These are phyloP conservation scores for Heliopora coerulea DNA, from an alignment of 92 coral and sea anemone species.

Conservation along the genomic window DNA sequence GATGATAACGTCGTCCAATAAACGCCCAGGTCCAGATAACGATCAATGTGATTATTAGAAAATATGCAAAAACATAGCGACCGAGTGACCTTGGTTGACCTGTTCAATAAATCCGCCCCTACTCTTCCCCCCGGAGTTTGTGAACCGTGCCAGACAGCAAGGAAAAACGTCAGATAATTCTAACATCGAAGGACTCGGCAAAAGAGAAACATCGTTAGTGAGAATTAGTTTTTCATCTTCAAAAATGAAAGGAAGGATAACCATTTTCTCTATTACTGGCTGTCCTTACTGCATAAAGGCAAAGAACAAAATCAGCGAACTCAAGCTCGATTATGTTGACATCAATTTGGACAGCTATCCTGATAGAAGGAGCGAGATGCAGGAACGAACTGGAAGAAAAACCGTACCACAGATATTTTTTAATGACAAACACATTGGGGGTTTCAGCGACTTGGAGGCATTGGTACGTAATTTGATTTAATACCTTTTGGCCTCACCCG, in stretches of 20 bases:
- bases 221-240: not conserved
- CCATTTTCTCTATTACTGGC: conserved; percentile 84
- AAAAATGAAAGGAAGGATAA: conserved; percentile 77
- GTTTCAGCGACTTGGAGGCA: conserved; percentile 78
- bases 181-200: too few species aligned
- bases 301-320: conserved; percentile 70
- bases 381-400: conserved; percentile 68
- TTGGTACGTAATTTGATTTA: conserved; percentile 88
- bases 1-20: too few species aligned
- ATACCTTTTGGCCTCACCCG: too few species aligned
- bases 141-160: too few species aligned
- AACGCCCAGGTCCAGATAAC: too few species aligned
- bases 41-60: too few species aligned
- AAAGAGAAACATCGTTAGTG: too few species aligned
- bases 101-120: too few species aligned
- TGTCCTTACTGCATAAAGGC: conserved; percentile 94
- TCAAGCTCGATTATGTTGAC: conserved; percentile 69
- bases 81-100: too few species aligned
- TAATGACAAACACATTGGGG: conserved; percentile 81
- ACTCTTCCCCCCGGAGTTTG: too few species aligned
- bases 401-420: conserved; percentile 99
- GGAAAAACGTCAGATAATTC: too few species aligned
- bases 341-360: conserved; percentile 77
- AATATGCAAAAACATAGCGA: too few species aligned
- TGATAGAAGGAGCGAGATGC: conserved; percentile 71